Percentiles rank a stretch among this genome's conserved stretches.
These are phyloP conservation scores for honey bee (Apis mellifera) DNA, from an alignment of 1,140 invertebrate genomes.

Conservation along the genomic window Amel_HAv3.1 CM009940.2:9912001-9912500, in stretches of 20 bases:
- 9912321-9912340: not conserved
- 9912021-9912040: too few species aligned
- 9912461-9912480: slow-evolving; percentile 17
- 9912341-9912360: not conserved
- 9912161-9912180: too few species aligned
- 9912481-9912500: slow-evolving; percentile 25
- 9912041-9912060: too few species aligned
- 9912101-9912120: too few species aligned
- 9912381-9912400: not conserved
- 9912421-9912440: slow-evolving; percentile 15
- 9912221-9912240: not conserved
- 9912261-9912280: fast-evolving
- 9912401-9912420: slow-evolving; percentile 65
- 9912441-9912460: slow-evolving; percentile 64
- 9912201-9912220: too few species aligned
- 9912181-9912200: too few species aligned
- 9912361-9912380: not conserved
- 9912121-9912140: too few species aligned
- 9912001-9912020: too few species aligned
- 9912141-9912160: too few species aligned
- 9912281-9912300: not conserved
- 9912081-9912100: too few species aligned
- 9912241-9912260: not conserved
- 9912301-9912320: not conserved
- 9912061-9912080: too few species aligned